phyloP scores from a whole-genome alignment of 23 tunicate species.

The Botrylloides violaceus region DNA sequence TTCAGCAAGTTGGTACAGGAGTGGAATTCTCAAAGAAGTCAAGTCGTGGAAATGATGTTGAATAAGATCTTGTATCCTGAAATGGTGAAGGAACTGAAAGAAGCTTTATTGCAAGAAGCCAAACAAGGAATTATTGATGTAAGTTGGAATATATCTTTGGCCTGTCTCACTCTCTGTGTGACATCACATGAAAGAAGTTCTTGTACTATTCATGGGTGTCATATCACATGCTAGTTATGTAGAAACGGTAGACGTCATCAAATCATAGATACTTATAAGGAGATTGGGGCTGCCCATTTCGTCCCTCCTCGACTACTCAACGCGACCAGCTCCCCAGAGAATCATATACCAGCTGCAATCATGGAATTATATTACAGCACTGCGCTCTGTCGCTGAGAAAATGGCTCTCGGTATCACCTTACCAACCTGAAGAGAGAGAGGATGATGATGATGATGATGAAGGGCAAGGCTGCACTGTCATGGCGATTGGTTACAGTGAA shows the following conservation, averaged over 20 bases:
- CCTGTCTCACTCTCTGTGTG: background rate
- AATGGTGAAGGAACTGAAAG: slow-evolving; percentile 59
- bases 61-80: slow-evolving; percentile 77
- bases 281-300: too few relatives aligned
- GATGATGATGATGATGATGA: slow-evolving; percentile 54
- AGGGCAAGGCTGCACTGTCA: slow-evolving; percentile 36
- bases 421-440: slow-evolving; percentile 69
- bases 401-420: slow-evolving; percentile 46
- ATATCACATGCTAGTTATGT: too few relatives aligned
- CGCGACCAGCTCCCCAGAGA: too few relatives aligned
- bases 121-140: slow-evolving; percentile 84
- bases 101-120: slow-evolving; percentile 53
- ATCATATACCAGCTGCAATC: too few relatives aligned
- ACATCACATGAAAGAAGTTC: too few relatives aligned
- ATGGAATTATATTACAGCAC: too few relatives aligned
- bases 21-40: slow-evolving; percentile 79
- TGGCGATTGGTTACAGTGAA: slow-evolving; percentile 83
- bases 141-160: background rate
- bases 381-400: slow-evolving; percentile 72
- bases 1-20: slow-evolving; percentile 87
- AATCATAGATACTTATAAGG: too few relatives aligned
- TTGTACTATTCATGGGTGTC: too few relatives aligned
- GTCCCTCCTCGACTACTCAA: too few relatives aligned
- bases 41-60: slow-evolving; percentile 71
- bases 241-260: too few relatives aligned